Evolutionary conservation across 2,797 vertebrate genomes (phyloP).

Genomic region (Menidia menidia): DNA sequence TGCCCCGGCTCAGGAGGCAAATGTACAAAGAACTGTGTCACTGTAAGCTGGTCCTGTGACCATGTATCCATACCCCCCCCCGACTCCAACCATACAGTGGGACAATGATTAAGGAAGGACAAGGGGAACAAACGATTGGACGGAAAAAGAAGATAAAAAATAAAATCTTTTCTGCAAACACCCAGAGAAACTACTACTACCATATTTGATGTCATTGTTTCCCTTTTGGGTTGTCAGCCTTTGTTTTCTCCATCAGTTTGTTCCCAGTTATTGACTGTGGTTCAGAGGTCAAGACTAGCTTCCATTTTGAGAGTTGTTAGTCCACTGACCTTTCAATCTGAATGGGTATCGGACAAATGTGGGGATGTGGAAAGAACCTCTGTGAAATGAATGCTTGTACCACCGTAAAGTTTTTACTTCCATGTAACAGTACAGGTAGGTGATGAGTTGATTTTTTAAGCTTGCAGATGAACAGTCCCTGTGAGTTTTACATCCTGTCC

Average conservation of each 20-base stretch:
- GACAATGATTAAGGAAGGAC: conserved; percentile 23
- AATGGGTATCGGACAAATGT: conserved; percentile 30
- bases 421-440: background rate
- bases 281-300: conserved; percentile 72
- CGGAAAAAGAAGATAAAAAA: conserved; percentile 32
- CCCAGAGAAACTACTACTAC: conserved; percentile 50
- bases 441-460: conserved; percentile 22
- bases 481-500: conserved; percentile 22
- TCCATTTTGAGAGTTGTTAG: conserved; percentile 39
- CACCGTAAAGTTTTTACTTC: background rate
- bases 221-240: conserved; percentile 36
- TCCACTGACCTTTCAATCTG: conserved; percentile 26
- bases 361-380: conserved; percentile 10
- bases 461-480: conserved; percentile 25
- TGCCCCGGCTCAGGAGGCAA: conserved; percentile 92
- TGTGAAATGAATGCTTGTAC: conserved; percentile 4
- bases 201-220: conserved; percentile 47
- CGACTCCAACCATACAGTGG: conserved; percentile 24
- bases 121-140: conserved; percentile 39
- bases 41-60: conserved; percentile 93
- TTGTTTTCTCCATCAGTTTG: conserved; percentile 29
- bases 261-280: conserved; percentile 64
- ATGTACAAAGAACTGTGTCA: conserved; percentile 99
- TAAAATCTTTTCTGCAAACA: conserved; percentile 47
- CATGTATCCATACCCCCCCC: background rate